phyloP scores from a whole-genome alignment of 2,797 vertebrate species.

The Enteromius viviparus region DNA sequence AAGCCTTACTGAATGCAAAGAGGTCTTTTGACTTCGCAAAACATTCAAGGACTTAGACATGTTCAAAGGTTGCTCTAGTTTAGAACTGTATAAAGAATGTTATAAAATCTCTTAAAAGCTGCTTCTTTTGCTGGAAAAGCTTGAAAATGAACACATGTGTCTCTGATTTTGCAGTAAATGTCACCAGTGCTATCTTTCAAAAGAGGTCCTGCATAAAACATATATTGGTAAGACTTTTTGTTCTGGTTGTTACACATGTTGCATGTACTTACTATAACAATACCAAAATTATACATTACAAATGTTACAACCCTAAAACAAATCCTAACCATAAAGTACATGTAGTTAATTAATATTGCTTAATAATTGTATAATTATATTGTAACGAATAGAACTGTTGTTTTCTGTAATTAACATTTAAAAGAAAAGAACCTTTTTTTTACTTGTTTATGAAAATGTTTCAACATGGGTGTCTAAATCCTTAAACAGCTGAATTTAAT shows the following conservation, averaged over 20 bases:
- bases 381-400: neutral
- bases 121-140: neutral
- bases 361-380: neutral
- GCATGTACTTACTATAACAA: neutral
- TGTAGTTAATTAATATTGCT: neutral
- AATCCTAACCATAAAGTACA: neutral
- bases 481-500: neutral
- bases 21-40: constrained; percentile 25
- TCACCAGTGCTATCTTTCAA: neutral
- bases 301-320: neutral
- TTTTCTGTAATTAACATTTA: neutral
- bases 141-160: neutral
- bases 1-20: constrained; percentile 20
- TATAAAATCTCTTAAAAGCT: neutral
- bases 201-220: neutral
- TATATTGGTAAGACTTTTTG: neutral
- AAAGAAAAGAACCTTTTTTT: neutral
- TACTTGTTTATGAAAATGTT: neutral
- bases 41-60: constrained; percentile 32
- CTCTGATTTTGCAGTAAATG: neutral
- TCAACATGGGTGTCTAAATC: neutral
- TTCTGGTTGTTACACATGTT: neutral
- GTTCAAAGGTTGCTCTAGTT: constrained; percentile 8
- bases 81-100: neutral
- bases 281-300: neutral